Evolutionary conservation across 2,888 invertebrate species (phyloP), one percentile per base, ranked within the genome.

Genomic region (Ormyrus thymus): DNA sequence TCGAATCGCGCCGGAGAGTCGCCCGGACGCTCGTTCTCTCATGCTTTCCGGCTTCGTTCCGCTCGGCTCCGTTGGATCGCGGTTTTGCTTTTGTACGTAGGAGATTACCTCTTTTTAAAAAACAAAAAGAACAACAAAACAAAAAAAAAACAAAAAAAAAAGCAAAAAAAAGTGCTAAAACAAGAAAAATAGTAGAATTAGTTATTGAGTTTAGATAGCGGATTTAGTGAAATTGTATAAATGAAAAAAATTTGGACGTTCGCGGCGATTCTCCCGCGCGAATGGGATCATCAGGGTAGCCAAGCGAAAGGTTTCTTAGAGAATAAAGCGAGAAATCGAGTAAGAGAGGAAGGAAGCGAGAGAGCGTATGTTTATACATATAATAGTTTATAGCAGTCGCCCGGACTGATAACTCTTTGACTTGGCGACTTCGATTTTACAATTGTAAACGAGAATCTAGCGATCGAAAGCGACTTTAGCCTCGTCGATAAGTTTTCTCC

Each of bases 281-380:
- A 61, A 59, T 66, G 61, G 55, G 56, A 66, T 74, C 51, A 62
- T 75, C 70, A 77, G 76, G 69, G 73, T 75, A 78, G 66, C 46
- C 43, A 13, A 65, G 50, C 2, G 48, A 46, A 62, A 62, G 43
- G 15, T 50, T 29, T 64, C 43, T 59, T 62, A 64, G 29, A 73
- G 68, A 65, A 15, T 29, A 46, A 59, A 50, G 13, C 51, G 48
- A 59, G 15, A 46, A 45, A 13, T 29, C 59, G 56, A 68, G 6
- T 45, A n/a, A 48, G 15, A 61, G 15, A 7, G 68, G 3, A 62
- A 62, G 46, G 45, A 13, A 46, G 56, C 46, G 69, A 59, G 56
- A 10, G 48, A 58, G 29, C 11, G 59, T 58, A 56, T 72, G 66
- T 61, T 65, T 71, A 65, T 65, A 66, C 62, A 50, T 64, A 53